Base-by-base conservation (phyloP, 1,140 invertebrate genomes). In the Phocides pigmalion region DNA sequence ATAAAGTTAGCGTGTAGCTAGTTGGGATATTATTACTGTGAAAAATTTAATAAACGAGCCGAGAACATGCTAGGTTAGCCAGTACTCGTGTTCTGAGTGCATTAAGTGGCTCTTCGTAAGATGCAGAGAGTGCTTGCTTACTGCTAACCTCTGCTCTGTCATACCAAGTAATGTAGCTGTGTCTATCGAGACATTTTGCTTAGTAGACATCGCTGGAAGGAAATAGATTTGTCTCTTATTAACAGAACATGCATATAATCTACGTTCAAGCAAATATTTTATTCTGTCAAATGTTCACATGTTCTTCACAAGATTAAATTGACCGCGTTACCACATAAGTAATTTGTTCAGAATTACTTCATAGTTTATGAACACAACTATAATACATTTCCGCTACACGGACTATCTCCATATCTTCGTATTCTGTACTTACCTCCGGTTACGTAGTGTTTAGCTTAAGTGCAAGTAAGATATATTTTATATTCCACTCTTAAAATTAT, bases 61-160 rank as follows among this genome's bases (percentile, higher is more conserved):
- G 11, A 19, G 22, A 44, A 59, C 54, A 59, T 46, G 54, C 22
- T 59, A 59, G 54, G 41, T 17, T 59, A 59, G 54, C 41, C 42
- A 59, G 54, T 59, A 59, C 54, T 59, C 25, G 41, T 46, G 16
- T 32, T 19, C 25, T n/a, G 41, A 46, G 54, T 53, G 50, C 22
- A 46, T 59, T 59, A 59, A 59, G 54, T 59, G 28, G 56, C 28
- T 37, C 56, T 35, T 47, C 41, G 42, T 20, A 47, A 59, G 42
- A 46, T 14, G 25, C 22, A 28, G 41, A 47, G 28, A 59, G 56
- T 37, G 15, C 37, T 46, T 22, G 56, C 44, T 59, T 59, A 59
- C 56, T 42, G 25, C 42, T 47, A 35, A 25, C 25, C 17, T 46
- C 42, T 35, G 8, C 20, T 28, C 14, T 58, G n/a, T n/a, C n/a